phyloP scores from a whole-genome alignment of 37 sponge, comb jelly and placozoan species.

The Eunapius fragilis region DNA sequence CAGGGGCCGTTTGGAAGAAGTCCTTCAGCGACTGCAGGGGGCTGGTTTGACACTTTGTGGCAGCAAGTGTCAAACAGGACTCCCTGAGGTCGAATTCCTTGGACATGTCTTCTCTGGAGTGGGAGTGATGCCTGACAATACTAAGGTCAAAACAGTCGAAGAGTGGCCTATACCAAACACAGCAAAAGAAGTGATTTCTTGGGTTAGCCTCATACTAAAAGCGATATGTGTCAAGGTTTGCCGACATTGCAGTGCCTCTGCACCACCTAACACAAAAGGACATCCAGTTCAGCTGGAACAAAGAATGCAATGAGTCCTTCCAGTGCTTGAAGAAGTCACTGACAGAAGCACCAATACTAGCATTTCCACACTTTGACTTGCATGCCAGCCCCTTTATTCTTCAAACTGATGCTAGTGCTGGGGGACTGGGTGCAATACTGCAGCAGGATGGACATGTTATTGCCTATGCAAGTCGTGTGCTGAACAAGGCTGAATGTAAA shows the following conservation, averaged over 20 bases:
- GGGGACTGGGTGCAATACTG: constrained; percentile 46
- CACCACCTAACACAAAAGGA: constrained; percentile 42
- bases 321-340: constrained; percentile 39
- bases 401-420: constrained; percentile 23
- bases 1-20: constrained; percentile 38
- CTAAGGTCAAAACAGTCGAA: constrained; percentile 39
- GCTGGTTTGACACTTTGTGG: constrained; percentile 64
- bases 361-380: constrained; percentile 47
- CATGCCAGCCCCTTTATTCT: constrained; percentile 33
- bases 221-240: constrained; percentile 43
- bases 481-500: constrained; percentile 46
- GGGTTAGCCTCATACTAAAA: constrained; percentile 67
- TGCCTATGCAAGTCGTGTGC: too few species aligned
- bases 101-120: constrained; percentile 47
- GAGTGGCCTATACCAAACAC: constrained; percentile 45
- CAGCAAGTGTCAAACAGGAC: constrained; percentile 48
- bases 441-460: constrained; percentile 52
- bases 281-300: constrained; percentile 28
- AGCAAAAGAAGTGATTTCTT: constrained; percentile 35
- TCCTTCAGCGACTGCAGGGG: constrained; percentile 47
- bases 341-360: constrained; percentile 37
- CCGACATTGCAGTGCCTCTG: constrained; percentile 68
- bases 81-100: constrained; percentile 38
- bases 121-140: constrained; percentile 56
- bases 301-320: constrained; percentile 37